Evolutionary conservation across 2,888 invertebrate genomes (phyloP).

Genomic region (Agelastica alni): DNA sequence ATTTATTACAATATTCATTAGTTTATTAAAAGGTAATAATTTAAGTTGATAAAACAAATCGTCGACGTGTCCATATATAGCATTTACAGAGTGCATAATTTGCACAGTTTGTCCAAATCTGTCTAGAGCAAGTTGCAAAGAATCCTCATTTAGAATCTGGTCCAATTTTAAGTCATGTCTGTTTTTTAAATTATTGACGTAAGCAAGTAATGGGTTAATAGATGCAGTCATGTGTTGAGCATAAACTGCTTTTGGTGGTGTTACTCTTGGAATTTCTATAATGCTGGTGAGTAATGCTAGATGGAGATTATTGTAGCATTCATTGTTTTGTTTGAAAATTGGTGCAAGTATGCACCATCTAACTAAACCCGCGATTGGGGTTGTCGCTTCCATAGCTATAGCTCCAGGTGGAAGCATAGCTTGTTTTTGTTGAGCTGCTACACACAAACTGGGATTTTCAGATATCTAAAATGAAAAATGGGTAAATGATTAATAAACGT

Average conservation of each 20-base stretch:
- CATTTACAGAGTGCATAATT: constrained; percentile 76
- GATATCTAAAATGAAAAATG: constrained; percentile 59
- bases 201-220: constrained; percentile 41
- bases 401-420: constrained; percentile 75
- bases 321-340: constrained; percentile 56
- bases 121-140: constrained; percentile 69
- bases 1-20: constrained; percentile 67
- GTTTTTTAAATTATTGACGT: constrained; percentile 39
- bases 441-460: constrained; percentile 68
- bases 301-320: constrained; percentile 69
- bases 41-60: constrained; percentile 66
- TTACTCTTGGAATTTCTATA: constrained; percentile 59
- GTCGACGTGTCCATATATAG: constrained; percentile 79
- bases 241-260: constrained; percentile 66
- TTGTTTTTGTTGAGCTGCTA: constrained; percentile 69
- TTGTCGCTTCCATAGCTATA: constrained; percentile 82
- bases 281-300: constrained; percentile 69
- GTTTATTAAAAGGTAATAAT: constrained; percentile 66
- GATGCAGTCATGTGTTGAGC: constrained; percentile 63
- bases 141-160: constrained; percentile 40
- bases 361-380: constrained; percentile 80
- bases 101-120: constrained; percentile 83
- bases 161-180: constrained; percentile 36
- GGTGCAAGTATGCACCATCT: constrained; percentile 76
- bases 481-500: too few species aligned